phyloP scores from a whole-genome alignment of 2,888 invertebrate species.

The Andrena flavipes region DNA sequence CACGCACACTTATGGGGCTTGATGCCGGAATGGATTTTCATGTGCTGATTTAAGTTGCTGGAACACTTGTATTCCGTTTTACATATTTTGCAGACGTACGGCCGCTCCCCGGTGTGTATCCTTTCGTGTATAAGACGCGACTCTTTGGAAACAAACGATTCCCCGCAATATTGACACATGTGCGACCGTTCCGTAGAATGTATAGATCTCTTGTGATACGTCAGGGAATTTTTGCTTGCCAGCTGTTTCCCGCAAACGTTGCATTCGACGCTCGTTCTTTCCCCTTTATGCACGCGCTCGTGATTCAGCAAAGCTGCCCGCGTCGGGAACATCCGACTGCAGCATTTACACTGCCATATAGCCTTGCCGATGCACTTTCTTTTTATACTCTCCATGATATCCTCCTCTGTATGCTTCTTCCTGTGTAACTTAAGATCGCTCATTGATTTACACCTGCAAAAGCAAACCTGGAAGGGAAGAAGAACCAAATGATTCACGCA shows the following conservation, averaged over 20 bases:
- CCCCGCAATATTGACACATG: conserved; percentile 84
- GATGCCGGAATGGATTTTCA: conserved; percentile 75
- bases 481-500: background rate
- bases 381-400: conserved; percentile 74
- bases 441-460: conserved; percentile 76
- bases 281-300: conserved; percentile 73
- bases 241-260: conserved; percentile 78
- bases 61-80: conserved; percentile 80
- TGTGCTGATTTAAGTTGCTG: conserved; percentile 80
- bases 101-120: conserved; percentile 82
- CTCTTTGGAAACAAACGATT: conserved; percentile 83
- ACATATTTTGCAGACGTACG: conserved; percentile 79
- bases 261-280: conserved; percentile 72
- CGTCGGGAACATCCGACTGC: conserved; percentile 75
- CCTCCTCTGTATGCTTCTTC: conserved; percentile 77
- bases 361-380: conserved; percentile 67
- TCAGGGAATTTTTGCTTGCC: conserved; percentile 77
- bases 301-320: conserved; percentile 75
- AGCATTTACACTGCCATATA: conserved; percentile 75
- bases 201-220: conserved; percentile 83
- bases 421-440: conserved; percentile 79
- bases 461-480: conserved; percentile 74
- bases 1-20: conserved; percentile 76
- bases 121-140: conserved; percentile 83
- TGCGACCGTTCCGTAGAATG: conserved; percentile 84